Conservation (phyloP, 2,797 vertebrate species). For the Gallinago solitaria region DNA sequence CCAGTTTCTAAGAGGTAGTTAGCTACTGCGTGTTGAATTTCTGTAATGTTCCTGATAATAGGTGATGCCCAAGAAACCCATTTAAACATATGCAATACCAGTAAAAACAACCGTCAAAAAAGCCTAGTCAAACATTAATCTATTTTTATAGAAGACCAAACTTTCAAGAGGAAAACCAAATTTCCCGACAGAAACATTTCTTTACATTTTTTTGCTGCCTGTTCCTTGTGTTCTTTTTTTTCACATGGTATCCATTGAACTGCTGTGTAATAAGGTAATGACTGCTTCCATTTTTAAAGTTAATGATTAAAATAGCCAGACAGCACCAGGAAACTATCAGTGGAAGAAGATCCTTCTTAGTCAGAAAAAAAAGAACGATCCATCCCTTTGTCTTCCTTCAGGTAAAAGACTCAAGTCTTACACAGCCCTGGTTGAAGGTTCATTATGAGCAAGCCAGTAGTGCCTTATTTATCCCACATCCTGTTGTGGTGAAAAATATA, state of each 20-base stretch:
- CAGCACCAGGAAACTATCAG: background rate
- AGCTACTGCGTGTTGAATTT: background rate
- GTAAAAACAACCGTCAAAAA: background rate
- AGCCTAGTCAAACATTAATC: background rate
- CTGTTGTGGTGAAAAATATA: background rate
- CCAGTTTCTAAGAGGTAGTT: background rate
- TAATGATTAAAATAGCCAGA: background rate
- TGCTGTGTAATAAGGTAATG: background rate
- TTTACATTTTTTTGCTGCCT: background rate
- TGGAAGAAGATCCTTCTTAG: background rate
- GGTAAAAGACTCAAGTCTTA: background rate
- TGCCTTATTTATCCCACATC: background rate
- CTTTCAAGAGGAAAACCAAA: background rate
- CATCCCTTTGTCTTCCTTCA: background rate
- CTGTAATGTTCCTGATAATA: background rate
- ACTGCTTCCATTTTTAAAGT: background rate
- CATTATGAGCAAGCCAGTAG: background rate
- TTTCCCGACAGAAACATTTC: background rate
- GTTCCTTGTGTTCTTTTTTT: background rate
- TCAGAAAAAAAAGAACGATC: background rate
- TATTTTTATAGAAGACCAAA: background rate
- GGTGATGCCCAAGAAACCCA: background rate
- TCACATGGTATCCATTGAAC: background rate
- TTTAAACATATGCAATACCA: background rate
- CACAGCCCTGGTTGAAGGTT: background rate